These are phyloP conservation scores for Amblyopsis rosae DNA, from an alignment of 2,113 vertebrate species.

Conservation along the genomic window DNA sequence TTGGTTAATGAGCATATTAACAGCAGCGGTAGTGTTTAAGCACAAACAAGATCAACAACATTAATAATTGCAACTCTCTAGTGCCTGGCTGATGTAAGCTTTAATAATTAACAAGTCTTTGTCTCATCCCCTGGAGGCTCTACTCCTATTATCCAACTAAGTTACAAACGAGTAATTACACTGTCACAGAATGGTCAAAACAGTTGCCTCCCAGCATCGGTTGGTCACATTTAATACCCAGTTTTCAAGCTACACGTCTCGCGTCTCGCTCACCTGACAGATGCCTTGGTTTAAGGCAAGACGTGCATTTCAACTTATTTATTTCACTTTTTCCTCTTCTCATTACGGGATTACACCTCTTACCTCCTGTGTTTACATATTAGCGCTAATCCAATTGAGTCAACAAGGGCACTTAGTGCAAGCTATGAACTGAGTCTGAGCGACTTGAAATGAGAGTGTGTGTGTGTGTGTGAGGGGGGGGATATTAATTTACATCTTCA, in stretches of 20 bases:
- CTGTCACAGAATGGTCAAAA: constrained; percentile 79
- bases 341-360: constrained; percentile 82
- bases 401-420: constrained; percentile 83
- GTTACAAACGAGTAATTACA: constrained; percentile 81
- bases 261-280: constrained; percentile 57
- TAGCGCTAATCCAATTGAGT: constrained; percentile 85
- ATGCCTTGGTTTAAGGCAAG: constrained; percentile 62
- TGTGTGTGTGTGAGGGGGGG: constrained; percentile 54
- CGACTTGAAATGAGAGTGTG: constrained; percentile 64
- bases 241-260: constrained; percentile 53
- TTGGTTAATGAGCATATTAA: constrained; percentile 85
- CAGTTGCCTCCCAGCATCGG: constrained; percentile 64
- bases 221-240: constrained; percentile 60
- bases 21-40: constrained; percentile 81
- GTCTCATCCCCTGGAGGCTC: constrained; percentile 78
- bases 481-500: constrained; percentile 81
- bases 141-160: constrained; percentile 79
- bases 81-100: constrained; percentile 82
- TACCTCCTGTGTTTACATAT: constrained; percentile 86
- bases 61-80: constrained; percentile 83
- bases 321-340: constrained; percentile 72
- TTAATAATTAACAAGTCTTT: constrained; percentile 86
- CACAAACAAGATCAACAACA: constrained; percentile 83
- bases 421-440: constrained; percentile 78
- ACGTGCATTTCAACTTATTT: constrained; percentile 78